Base-by-base conservation (phyloP, 2,888 invertebrate species). In the Ectemnius lituratus region DNA sequence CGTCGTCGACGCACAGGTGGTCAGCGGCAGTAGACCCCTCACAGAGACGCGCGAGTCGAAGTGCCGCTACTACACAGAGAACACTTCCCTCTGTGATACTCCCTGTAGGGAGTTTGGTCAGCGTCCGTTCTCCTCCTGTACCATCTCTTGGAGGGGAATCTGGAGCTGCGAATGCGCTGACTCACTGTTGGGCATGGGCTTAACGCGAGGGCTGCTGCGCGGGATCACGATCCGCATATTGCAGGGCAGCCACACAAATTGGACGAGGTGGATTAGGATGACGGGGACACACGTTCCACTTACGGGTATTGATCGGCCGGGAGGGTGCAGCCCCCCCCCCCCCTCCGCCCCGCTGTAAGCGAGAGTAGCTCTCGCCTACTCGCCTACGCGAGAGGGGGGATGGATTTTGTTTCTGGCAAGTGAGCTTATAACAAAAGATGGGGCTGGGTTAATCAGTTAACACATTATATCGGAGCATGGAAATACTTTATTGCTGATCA, bases 131-230 rank as follows among this genome's bases (percentile, higher is more conserved):
- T 60, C 71, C 18, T 73, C 75, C 2, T 75, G 76, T 20, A 80
- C 78, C 4, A 37, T 78, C 0, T 75, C 76, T 2, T 79, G 78
- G 79, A 63, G 78, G 52, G 80, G 82, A 1, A 59, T 80, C 0
- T 80, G 80, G 78, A 69, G 67, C 13, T 45, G 20, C 6, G 61
- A 18, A 46, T 78, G 78, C 23, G 79, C 66, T n/a, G 45, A 73
- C 23, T 45, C 8, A 28, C 59, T 79, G 18, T 14, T 74, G 11
- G 64, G 46, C n/a, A 47, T 78, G 46, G n/a, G n/a, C n/a, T n/a
- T n/a, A n/a, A n/a, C n/a, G n/a, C n/a, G n/a, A n/a, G n/a, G n/a
- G n/a, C n/a, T n/a, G n/a, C n/a, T n/a, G n/a, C n/a, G n/a, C n/a
- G n/a, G 78, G 73, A 69, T 78, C 0, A 71, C 78, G 1, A 73